These are phyloP conservation scores for Calypte anna DNA, from an alignment of 2,113 vertebrate species.

Conservation along the genomic window DNA sequence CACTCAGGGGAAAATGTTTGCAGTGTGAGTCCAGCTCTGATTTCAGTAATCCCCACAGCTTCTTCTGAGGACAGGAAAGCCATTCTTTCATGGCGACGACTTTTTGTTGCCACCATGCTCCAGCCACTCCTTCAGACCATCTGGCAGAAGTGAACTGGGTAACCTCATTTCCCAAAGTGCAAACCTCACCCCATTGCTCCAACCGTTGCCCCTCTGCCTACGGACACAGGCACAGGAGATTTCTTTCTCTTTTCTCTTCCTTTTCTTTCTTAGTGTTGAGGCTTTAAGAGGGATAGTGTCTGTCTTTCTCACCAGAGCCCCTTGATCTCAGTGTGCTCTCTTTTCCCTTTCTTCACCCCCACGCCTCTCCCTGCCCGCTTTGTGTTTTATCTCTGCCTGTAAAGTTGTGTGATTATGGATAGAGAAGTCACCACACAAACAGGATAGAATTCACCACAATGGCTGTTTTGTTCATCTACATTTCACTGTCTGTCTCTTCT, in stretches of 20 bases:
- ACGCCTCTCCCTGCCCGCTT: background rate
- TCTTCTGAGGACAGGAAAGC: constrained; percentile 37
- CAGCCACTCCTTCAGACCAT: constrained; percentile 1
- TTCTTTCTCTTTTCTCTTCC: constrained; percentile 23
- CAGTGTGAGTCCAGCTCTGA: background rate
- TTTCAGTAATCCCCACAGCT: constrained; percentile 47
- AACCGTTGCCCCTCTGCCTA: background rate
- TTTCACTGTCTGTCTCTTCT: constrained; percentile 79
- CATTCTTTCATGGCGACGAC: background rate
- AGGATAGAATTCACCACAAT: constrained; percentile 73
- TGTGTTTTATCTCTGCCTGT: constrained; percentile 67
- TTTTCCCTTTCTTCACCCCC: background rate
- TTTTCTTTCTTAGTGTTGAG: constrained; percentile 3
- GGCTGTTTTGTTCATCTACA: constrained; percentile 78
- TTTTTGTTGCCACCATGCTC: background rate
- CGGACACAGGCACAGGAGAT: background rate
- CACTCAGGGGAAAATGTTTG: constrained; percentile 2
- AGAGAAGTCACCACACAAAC: constrained; percentile 74
- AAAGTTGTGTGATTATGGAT: constrained; percentile 66
- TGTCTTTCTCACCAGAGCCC: background rate
- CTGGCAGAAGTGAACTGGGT: constrained; percentile 27
- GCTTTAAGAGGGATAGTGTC: constrained; percentile 1
- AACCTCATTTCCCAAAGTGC: constrained; percentile 42
- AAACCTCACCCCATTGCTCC: constrained; percentile 30
- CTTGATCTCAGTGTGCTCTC: constrained; percentile 25